Evolutionary conservation across 2,888 invertebrate genomes (phyloP).

Genomic region (Drosophila niveifrons): DNA sequence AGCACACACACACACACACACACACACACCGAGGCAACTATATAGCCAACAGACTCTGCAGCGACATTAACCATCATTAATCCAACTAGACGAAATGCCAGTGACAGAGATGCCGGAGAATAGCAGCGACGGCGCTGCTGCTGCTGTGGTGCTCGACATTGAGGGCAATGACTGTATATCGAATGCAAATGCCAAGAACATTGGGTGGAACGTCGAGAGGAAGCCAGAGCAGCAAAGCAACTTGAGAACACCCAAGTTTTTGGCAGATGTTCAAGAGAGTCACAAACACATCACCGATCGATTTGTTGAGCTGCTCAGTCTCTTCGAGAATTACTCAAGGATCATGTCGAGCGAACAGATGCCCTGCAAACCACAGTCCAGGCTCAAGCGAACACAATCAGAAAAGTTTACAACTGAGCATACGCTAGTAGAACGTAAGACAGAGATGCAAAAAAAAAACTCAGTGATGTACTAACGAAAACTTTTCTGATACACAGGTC

Average conservation of each 20-base stretch:
- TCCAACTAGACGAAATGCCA: slow-evolving; percentile 34
- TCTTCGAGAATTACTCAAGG: slow-evolving; percentile 58
- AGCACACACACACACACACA: slow-evolving; percentile 15
- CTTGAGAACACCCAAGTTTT: slow-evolving; percentile 5
- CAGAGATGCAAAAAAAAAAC: neutral
- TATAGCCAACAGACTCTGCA: neutral
- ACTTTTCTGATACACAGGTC: slow-evolving; percentile 17
- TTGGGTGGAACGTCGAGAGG: slow-evolving; percentile 48
- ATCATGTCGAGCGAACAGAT: slow-evolving; percentile 37
- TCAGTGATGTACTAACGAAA: neutral
- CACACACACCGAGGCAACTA: neutral
- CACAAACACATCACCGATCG: slow-evolving; percentile 60
- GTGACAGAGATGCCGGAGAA: slow-evolving; percentile 6
- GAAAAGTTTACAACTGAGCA: slow-evolving; percentile 33
- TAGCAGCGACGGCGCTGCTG: slow-evolving; percentile 1
- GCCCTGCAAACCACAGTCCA: slow-evolving; percentile 14
- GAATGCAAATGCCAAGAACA: slow-evolving; percentile 4
- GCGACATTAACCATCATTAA: slow-evolving; percentile 9
- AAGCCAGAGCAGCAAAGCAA: neutral
- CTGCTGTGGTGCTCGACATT: neutral
- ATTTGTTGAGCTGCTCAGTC: slow-evolving; percentile 56
- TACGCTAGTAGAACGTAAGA: slow-evolving; percentile 36
- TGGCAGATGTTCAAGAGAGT: slow-evolving; percentile 48
- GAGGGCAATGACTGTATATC: slow-evolving; percentile 1
- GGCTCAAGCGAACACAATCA: slow-evolving; percentile 52